Conservation (phyloP, 53 echinoderm and acorn worm genomes). For the Echinarachnius parma region DNA sequence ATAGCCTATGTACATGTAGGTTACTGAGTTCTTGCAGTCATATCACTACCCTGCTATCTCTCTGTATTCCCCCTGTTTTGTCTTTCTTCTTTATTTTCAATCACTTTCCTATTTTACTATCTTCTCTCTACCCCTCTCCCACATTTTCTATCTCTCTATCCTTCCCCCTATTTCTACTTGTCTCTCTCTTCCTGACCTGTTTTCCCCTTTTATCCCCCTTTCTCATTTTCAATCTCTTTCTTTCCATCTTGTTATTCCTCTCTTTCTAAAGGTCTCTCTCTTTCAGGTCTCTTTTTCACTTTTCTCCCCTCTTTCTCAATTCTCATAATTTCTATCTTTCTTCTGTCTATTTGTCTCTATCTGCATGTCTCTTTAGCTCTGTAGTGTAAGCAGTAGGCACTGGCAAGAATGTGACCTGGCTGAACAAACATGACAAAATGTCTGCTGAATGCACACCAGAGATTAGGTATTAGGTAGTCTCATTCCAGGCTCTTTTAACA, state of each 20-base stretch:
- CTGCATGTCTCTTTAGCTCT: too few relatives aligned
- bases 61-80: not conserved
- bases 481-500: too few relatives aligned
- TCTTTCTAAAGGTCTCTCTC: too few relatives aligned
- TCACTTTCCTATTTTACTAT: not conserved
- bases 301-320: too few relatives aligned
- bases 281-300: too few relatives aligned
- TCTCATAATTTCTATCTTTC: too few relatives aligned
- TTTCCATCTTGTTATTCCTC: not conserved
- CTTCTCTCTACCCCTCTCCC: not conserved
- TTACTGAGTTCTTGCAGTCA: too few relatives aligned
- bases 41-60: not conserved
- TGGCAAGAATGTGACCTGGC: conserved; percentile 32
- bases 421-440: conserved; percentile 34
- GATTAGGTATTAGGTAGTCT: not conserved
- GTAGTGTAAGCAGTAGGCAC: too few relatives aligned
- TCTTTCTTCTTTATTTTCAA: not conserved
- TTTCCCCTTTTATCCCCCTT: not conserved
- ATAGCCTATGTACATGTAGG: too few relatives aligned
- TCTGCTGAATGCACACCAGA: conserved; percentile 5
- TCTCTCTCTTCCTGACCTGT: not conserved
- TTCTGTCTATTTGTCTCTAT: too few relatives aligned
- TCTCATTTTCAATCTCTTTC: not conserved
- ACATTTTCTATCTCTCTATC: not conserved
- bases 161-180: not conserved